Evolutionary conservation across 2,797 vertebrate genomes (phyloP), one percentile per base, ranked within the genome.

Genomic region (Pipistrellus pygmaeus): DNA sequence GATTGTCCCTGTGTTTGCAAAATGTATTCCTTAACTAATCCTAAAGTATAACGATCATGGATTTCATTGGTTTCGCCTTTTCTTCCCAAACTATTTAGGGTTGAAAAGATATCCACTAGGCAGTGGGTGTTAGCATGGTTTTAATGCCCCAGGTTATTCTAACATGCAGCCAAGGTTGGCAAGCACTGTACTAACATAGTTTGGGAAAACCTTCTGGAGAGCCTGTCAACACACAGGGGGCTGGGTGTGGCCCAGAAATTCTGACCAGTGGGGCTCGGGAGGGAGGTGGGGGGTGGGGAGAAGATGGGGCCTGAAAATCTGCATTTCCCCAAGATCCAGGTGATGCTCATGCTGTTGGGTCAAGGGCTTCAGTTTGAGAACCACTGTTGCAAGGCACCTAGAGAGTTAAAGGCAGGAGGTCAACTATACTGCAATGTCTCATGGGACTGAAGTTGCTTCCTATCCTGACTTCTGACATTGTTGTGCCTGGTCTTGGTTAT

Each of bases 171-270:
- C 15, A 20, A 53, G 38, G 38, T 17, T 62, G 68, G 17, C 44
- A 17, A 51, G 27, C 62, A 27, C 5, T 21, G 46, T 71, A 17
- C 9, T 20, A 18, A 55, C 2, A 2, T 6, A 8, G 68, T 8
- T 35, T 27, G 2, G 2, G 25, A 38, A 20, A 64, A 5, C 17
- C n/a, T 66, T 44, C 57, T 18, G 23, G 11, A 53, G 44, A 38
- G 21, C 21, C 11, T 71, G 35, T 69, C n/a, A 23, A 3, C 15
- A 41, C 12, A 0, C 23, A 0, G 46, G 12, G 8, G 27, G 0
- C 64, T 3, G 21, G 32, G 51, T 8, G 5, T 2, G 6, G 2
- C 21, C 53, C 1, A 11, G 55, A 51, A 38, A 6, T 17, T 57
- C 48, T 38, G 60, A 64, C 57, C 57, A 15, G 8, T 5, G 13